phyloP scores from a whole-genome alignment of 2,797 vertebrate species.

The Silurus lanzhouensis region DNA sequence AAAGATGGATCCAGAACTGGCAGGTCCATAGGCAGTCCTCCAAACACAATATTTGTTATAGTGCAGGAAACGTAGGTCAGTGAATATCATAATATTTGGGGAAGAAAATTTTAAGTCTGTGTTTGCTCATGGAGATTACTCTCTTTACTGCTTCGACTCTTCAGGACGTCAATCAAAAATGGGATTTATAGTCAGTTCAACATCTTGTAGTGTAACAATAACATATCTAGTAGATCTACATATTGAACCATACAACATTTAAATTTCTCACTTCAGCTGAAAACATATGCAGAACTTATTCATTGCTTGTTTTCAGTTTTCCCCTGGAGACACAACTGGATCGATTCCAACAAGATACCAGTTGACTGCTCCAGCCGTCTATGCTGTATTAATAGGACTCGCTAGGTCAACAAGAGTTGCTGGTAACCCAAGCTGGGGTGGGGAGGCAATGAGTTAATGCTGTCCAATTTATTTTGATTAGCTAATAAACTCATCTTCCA shows the following conservation, averaged over 20 bases:
- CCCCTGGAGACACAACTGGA: conserved; percentile 41
- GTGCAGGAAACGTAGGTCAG: not conserved
- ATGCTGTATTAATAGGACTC: conserved; percentile 64
- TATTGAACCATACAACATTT: not conserved
- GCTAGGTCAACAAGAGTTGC: conserved; percentile 52
- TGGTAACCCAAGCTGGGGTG: conserved; percentile 53
- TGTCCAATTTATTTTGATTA: conserved; percentile 52
- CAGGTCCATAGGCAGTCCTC: conserved; percentile 7
- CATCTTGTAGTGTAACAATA: not conserved
- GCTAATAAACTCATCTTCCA: conserved; percentile 38
- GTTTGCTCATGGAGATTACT: not conserved
- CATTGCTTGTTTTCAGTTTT: conserved; percentile 36
- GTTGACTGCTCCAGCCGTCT: conserved; percentile 55
- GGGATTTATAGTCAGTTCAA: not conserved
- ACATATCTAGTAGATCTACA: not conserved
- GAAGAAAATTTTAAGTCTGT: conserved; percentile 10
- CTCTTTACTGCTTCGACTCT: not conserved
- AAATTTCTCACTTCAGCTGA: conserved; percentile 23
- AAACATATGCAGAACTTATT: conserved; percentile 45
- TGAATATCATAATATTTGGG: conserved; percentile 19
- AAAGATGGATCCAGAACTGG: not conserved
- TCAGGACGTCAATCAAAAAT: not conserved
- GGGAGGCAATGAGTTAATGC: conserved; percentile 2
- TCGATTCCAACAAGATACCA: conserved; percentile 54
- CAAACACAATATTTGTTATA: conserved; percentile 26